Conservation (phyloP, 64 coral and sea anemone species). For the Actinia equina region DNA sequence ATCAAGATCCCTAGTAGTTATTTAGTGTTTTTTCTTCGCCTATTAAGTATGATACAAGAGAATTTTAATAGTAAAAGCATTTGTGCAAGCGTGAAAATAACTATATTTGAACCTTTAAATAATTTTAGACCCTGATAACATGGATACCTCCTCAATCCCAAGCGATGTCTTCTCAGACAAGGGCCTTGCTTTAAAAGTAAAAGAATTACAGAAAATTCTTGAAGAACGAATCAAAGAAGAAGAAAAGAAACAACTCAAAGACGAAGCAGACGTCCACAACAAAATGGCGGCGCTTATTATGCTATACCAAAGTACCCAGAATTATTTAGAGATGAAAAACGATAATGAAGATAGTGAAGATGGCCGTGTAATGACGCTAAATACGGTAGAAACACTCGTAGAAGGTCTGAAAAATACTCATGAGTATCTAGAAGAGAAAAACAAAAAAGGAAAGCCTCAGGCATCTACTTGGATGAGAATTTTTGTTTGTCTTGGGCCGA, state of each 20-base stretch:
- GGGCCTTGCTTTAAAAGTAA: not conserved
- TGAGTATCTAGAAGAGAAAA: not conserved
- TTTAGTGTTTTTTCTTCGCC: too few relatives aligned
- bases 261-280: not conserved
- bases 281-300: not conserved
- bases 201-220: not conserved
- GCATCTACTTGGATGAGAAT: not conserved
- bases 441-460: not conserved
- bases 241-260: not conserved
- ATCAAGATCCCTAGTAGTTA: too few relatives aligned
- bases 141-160: not conserved
- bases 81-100: too few relatives aligned
- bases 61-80: too few relatives aligned
- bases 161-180: not conserved
- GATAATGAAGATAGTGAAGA: not conserved
- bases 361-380: not conserved
- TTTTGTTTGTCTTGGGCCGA: not conserved
- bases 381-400: not conserved
- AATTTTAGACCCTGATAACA: not conserved
- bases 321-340: not conserved
- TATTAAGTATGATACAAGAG: too few relatives aligned
- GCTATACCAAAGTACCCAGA: not conserved
- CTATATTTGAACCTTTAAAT: not conserved
- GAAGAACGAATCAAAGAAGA: slow-evolving; percentile 7
- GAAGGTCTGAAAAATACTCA: not conserved